phyloP scores from a whole-genome alignment of 2,888 invertebrate species.

The Polyommatus iphigenia region DNA sequence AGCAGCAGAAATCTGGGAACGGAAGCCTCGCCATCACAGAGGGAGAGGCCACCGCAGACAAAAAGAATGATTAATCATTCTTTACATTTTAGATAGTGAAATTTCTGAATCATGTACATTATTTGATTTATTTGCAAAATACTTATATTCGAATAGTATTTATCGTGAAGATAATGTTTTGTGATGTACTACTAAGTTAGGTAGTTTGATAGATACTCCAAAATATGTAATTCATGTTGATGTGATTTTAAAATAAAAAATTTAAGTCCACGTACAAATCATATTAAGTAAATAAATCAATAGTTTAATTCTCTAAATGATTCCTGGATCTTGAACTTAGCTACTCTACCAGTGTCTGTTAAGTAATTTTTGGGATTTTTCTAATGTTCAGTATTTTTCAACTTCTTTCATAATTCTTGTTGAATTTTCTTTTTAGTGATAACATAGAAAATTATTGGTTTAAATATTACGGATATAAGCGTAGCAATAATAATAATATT shows the following conservation, averaged over 20 bases:
- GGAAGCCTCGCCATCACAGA: constrained; percentile 62
- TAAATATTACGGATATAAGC: not conserved
- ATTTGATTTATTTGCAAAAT: constrained; percentile 33
- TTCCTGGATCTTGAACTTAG: not conserved
- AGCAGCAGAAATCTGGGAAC: constrained; percentile 70
- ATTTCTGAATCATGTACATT: constrained; percentile 34
- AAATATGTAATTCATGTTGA: constrained; percentile 18
- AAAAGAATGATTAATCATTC: constrained; percentile 69
- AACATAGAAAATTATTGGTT: not conserved
- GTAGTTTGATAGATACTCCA: constrained; percentile 14
- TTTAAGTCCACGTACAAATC: constrained; percentile 28
- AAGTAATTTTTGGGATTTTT: not conserved
- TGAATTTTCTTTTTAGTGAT: not conserved
- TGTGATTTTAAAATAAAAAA: constrained; percentile 25
- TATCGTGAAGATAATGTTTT: constrained; percentile 10
- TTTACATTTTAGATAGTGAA: constrained; percentile 41
- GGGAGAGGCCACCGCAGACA: constrained; percentile 57
- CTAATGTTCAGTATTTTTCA: not conserved
- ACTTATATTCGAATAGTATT: constrained; percentile 31
- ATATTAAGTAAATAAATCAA: constrained; percentile 21
- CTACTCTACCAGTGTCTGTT: not conserved
- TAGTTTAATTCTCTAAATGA: not conserved
- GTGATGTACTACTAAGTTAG: constrained; percentile 11
- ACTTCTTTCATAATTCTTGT: not conserved
- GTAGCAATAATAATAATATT: constrained; percentile 7